These are phyloP conservation scores for Micromys minutus DNA, from an alignment of 2,113 vertebrate genomes.

Conservation along the genomic window DNA sequence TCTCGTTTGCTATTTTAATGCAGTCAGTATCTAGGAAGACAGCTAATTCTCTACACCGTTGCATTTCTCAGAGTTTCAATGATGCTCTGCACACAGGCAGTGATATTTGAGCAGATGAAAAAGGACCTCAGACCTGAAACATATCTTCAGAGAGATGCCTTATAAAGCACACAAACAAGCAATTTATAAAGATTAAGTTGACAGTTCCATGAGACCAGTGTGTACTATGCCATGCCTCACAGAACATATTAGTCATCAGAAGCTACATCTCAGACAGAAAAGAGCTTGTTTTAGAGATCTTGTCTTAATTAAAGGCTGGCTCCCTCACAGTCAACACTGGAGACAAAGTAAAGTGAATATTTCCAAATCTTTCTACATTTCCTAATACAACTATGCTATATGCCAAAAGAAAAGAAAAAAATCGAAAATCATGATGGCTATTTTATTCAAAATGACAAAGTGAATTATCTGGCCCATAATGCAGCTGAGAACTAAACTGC, in stretches of 20 bases:
- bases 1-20: neutral
- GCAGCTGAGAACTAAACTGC: conserved; percentile 39
- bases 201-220: neutral
- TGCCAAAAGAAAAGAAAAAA: conserved; percentile 21
- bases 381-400: conserved; percentile 7
- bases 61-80: neutral
- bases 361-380: conserved; percentile 43
- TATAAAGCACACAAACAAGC: neutral
- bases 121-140: neutral
- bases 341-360: conserved; percentile 17
- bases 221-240: neutral
- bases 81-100: neutral
- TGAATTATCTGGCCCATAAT: conserved; percentile 43
- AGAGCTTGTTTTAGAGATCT: conserved; percentile 56
- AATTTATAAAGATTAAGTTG: conserved; percentile 10
- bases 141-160: conserved; percentile 7
- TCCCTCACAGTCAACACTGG: conserved; percentile 41
- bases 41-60: neutral
- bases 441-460: conserved; percentile 34
- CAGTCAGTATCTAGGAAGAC: neutral
- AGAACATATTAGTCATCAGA: conserved; percentile 43
- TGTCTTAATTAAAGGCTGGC: conserved; percentile 53
- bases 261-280: conserved; percentile 24
- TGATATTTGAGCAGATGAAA: neutral
- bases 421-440: neutral